Percentiles rank a stretch among this genome's conserved stretches.
Conservation (phyloP, 1,140 invertebrate genomes). For the Drosophila sp. region DNA sequence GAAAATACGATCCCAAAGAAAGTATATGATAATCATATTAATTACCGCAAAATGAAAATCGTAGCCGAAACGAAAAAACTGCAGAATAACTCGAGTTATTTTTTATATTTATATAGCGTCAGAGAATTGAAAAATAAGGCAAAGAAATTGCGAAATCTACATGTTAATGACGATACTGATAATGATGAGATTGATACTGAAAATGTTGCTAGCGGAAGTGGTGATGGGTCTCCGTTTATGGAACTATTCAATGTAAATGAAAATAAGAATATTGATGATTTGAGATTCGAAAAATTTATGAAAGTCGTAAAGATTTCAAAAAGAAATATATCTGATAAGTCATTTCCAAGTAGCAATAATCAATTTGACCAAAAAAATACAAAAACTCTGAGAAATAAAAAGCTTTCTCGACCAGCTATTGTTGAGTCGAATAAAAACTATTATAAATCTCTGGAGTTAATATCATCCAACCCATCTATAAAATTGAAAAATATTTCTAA, state of each 20-base stretch:
- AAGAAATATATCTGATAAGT: no score
- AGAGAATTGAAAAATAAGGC: background rate
- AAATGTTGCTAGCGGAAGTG: background rate
- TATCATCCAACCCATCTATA: background rate
- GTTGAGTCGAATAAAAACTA: background rate
- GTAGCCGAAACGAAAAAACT: no score
- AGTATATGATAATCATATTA: no score
- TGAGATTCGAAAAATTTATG: background rate
- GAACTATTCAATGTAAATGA: background rate
- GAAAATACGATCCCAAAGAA: background rate
- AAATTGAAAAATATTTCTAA: background rate
- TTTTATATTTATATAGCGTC: background rate
- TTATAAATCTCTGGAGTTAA: background rate
- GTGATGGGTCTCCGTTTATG: background rate
- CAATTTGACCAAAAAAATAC: background rate
- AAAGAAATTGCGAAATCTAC: background rate
- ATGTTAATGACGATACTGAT: background rate
- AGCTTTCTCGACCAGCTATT: background rate
- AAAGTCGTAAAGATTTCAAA: no score
- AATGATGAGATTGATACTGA: background rate
- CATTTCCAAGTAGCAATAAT: background rate
- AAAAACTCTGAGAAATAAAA: background rate
- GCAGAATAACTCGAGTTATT: no score
- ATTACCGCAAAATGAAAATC: no score
- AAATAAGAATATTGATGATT: background rate